Conservation (phyloP, 2,113 vertebrate genomes). For the Aix galericulata region DNA sequence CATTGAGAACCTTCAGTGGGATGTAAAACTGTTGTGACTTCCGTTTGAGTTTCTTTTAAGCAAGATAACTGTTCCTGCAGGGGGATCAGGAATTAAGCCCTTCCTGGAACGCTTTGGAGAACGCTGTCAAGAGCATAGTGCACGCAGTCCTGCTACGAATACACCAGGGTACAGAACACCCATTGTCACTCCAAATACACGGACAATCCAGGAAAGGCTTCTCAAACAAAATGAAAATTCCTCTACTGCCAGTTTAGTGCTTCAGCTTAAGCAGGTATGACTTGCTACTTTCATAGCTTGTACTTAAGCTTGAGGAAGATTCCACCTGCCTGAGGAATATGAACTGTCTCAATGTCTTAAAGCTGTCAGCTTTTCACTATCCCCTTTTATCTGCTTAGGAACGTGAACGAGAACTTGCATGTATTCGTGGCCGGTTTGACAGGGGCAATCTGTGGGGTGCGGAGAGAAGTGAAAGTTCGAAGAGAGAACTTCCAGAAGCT, state of each 20-base stretch:
- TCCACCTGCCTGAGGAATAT: neutral
- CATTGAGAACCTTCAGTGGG: neutral
- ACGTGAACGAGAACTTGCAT: slow-evolving; percentile 89
- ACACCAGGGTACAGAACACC: slow-evolving; percentile 68
- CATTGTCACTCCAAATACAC: slow-evolving; percentile 83
- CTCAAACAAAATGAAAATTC: slow-evolving; percentile 81
- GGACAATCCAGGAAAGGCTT: slow-evolving; percentile 85
- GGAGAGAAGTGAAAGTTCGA: slow-evolving; percentile 69
- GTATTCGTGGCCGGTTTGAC: slow-evolving; percentile 88
- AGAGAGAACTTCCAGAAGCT: slow-evolving; percentile 58
- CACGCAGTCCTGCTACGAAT: slow-evolving; percentile 67
- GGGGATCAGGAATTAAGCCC: slow-evolving; percentile 85
- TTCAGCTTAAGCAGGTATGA: slow-evolving; percentile 88
- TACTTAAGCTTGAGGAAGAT: neutral
- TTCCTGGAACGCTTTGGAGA: slow-evolving; percentile 95
- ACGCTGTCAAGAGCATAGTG: slow-evolving; percentile 81
- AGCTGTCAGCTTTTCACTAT: neutral
- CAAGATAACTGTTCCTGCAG: slow-evolving; percentile 55
- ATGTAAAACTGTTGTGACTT: neutral
- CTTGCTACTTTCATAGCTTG: neutral
- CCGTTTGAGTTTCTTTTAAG: neutral
- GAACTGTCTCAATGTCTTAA: neutral
- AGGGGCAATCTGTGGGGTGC: slow-evolving; percentile 82
- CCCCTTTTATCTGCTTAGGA: slow-evolving; percentile 77
- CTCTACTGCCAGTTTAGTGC: slow-evolving; percentile 80